A percentile compares a stretch with the other conserved stretches of the same genome.
These are phyloP conservation scores for Melipona quadrifasciata DNA, from an alignment of 1,140 invertebrate species.

Conservation along the genomic window DNA sequence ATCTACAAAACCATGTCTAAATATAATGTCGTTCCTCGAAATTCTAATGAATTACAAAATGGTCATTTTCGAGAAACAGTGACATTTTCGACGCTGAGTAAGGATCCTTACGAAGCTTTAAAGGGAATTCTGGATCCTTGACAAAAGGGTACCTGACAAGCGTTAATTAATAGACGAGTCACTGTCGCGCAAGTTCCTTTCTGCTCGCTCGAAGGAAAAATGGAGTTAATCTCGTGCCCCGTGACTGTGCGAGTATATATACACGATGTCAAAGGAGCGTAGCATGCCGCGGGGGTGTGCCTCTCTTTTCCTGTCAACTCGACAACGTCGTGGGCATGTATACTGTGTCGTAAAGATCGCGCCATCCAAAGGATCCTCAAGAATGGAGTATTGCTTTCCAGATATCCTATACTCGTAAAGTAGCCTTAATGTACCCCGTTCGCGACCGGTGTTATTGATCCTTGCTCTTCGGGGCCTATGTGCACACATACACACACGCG, in stretches of 20 bases:
- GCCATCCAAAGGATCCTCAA: conserved; percentile 62
- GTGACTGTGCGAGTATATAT: background rate
- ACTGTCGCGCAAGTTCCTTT: background rate
- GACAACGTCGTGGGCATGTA: conserved; percentile 60
- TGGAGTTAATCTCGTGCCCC: conserved; percentile 44
- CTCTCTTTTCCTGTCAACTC: conserved; percentile 50
- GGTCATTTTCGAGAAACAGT: no score
- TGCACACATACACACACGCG: background rate
- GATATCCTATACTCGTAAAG: conserved; percentile 70
- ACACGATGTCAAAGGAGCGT: conserved; percentile 35
- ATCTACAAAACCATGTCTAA: background rate
- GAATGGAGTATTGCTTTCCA: conserved; percentile 70
- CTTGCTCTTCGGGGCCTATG: conserved; percentile 42
- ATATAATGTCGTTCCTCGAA: background rate
- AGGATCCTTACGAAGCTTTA: background rate
- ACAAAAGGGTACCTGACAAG: background rate
- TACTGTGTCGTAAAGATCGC: conserved; percentile 61
- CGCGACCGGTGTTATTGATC: conserved; percentile 61
- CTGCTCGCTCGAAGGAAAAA: conserved; percentile 5
- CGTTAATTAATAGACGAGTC: conserved; percentile 7
- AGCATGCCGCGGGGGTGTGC: conserved; percentile 56
- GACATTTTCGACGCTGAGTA: background rate
- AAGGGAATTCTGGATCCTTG: background rate
- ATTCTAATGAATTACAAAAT: background rate
- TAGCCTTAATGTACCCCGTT: conserved; percentile 65